Conservation (phyloP, 2,888 invertebrate genomes). For the Steinernema carpocapsae region DNA sequence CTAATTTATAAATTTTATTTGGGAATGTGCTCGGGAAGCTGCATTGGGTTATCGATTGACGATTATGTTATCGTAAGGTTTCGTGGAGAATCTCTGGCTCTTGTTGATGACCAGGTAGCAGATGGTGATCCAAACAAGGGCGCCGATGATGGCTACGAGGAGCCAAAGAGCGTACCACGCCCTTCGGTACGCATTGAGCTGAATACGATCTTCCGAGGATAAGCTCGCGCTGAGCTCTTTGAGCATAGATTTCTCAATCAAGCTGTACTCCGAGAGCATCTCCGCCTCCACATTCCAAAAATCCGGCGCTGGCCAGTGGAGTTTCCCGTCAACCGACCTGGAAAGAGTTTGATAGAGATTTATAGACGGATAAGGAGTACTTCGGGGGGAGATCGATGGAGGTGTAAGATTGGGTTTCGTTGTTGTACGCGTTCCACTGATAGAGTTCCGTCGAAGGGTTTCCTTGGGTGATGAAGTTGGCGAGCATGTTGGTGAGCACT, state of each 20-base stretch:
- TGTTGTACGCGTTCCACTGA: constrained; percentile 58
- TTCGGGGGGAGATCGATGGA: constrained; percentile 63
- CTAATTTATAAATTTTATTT: constrained; percentile 12
- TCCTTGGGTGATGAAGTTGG: constrained; percentile 56
- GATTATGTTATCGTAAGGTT: constrained; percentile 65
- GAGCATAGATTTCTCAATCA: constrained; percentile 43
- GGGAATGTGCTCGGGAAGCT: constrained; percentile 3
- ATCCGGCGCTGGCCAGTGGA: constrained; percentile 64
- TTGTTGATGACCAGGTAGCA: constrained; percentile 58
- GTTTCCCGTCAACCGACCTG: constrained; percentile 58
- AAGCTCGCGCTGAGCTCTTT: constrained; percentile 36
- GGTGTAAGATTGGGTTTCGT: constrained; percentile 54
- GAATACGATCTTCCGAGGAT: constrained; percentile 41
- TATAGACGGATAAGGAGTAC: constrained; percentile 43
- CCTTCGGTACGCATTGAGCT: constrained; percentile 63
- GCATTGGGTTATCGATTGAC: constrained; percentile 43
- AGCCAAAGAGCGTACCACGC: constrained; percentile 68
- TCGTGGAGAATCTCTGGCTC: constrained; percentile 52
- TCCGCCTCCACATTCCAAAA: constrained; percentile 68
- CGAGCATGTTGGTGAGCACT: constrained; percentile 61
- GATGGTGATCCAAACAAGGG: constrained; percentile 63
- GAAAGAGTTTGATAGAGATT: constrained; percentile 8
- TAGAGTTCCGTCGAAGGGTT: constrained; percentile 56
- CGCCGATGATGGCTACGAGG: constrained; percentile 61
- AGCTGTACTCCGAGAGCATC: constrained; percentile 45